Evolutionary conservation across 2,888 invertebrate genomes (phyloP).

Genomic region (Sphaeridia pumilis): DNA sequence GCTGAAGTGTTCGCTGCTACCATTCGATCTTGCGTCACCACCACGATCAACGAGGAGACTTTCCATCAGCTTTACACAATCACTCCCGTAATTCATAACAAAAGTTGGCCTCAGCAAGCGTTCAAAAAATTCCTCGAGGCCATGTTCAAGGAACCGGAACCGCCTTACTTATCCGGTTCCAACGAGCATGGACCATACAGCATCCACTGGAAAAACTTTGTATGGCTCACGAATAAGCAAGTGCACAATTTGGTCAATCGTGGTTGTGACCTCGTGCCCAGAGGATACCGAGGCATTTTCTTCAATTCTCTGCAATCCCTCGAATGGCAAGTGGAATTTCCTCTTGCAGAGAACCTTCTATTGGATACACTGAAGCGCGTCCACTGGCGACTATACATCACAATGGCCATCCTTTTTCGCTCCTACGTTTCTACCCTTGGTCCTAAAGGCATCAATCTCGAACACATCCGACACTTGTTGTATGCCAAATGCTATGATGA

Average conservation of each 20-base stretch:
- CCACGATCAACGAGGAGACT: slow-evolving; percentile 5
- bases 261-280: slow-evolving; percentile 58
- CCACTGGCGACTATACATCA: slow-evolving; percentile 59
- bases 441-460: slow-evolving; percentile 49
- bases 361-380: slow-evolving; percentile 58
- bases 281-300: slow-evolving; percentile 54
- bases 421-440: slow-evolving; percentile 54
- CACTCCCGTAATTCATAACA: slow-evolving; percentile 20
- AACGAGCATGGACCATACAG: background rate
- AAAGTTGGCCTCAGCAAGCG: slow-evolving; percentile 12
- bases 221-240: slow-evolving; percentile 32
- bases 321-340: slow-evolving; percentile 69
- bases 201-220: background rate
- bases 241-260: slow-evolving; percentile 53
- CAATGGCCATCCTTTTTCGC: slow-evolving; percentile 56
- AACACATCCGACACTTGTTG: slow-evolving; percentile 60
- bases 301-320: slow-evolving; percentile 51
- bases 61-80: slow-evolving; percentile 21
- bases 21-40: slow-evolving; percentile 20
- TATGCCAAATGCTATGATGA: slow-evolving; percentile 68
- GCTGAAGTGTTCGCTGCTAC: slow-evolving; percentile 29
- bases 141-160: background rate
- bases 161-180: background rate
- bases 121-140: slow-evolving; percentile 8
- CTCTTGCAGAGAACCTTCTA: slow-evolving; percentile 61